Base-by-base conservation (phyloP, 1,140 invertebrate species). In the Monochamus saltuarius region DNA sequence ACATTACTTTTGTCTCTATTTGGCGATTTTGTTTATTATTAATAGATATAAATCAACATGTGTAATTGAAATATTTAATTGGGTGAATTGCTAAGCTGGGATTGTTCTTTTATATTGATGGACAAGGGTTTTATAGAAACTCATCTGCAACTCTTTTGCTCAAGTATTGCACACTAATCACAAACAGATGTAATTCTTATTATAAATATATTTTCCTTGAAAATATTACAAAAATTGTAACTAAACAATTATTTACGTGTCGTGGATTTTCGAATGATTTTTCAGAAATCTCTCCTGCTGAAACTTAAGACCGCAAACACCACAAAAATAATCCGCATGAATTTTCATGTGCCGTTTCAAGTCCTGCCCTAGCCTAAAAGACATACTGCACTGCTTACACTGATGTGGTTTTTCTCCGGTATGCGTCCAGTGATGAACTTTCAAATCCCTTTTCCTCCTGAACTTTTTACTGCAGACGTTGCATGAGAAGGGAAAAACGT, bases 401-500 rank as follows among this genome's bases (percentile, higher is more conserved):
- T 56, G 13, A 50, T 67, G 68, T 7, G 71, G 71, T 57, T 63
- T 73, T 13, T 70, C 55, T 9, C 70, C 72, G 0, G 66, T 73
- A 62, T 75, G 74, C 17, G 65, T 38, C 52, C 63, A 61, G 34
- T 50, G 52, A 53, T 75, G 74, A 8, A 67, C 39, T 46, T 68
- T 71, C n/a, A 73, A 63, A 29, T 71, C 66, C 14, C 62, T 55
- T 9, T 53, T 51, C 8, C 67, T 47, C 22, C 66, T 55, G 40
- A 65, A 73, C 40, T 66, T 71, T 34, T 71, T 71, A 11, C 47
- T 62, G 36, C 71, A 75, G 7, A 98, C 92, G 76, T 97, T 94
- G 81, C 97, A 99, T 1, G 91, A 89, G 74, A 97, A 99, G 6
- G 51, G 55, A 47, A 57, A 67, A 39, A 47, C 56, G 46, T 99